These are phyloP conservation scores for Apaloderma vittatum DNA, from an alignment of 2,113 vertebrate species.

Conservation along the genomic window DNA sequence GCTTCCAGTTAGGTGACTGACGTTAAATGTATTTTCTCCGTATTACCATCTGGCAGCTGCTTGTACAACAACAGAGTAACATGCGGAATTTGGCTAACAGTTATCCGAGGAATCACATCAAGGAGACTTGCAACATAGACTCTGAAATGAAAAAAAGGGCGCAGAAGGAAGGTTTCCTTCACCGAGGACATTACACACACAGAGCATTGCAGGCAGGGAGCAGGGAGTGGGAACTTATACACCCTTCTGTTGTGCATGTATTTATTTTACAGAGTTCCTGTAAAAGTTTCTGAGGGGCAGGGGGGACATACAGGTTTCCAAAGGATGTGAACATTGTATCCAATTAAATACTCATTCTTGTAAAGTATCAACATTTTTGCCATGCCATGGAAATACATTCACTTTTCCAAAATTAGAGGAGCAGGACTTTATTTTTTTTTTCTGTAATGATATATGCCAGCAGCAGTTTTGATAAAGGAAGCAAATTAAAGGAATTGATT, in stretches of 20 bases:
- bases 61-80: slow-evolving; percentile 54
- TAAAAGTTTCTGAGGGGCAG: neutral
- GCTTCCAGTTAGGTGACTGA: slow-evolving; percentile 46
- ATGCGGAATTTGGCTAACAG: slow-evolving; percentile 29
- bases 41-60: slow-evolving; percentile 57
- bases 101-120: slow-evolving; percentile 1
- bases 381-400: neutral
- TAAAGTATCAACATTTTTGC: neutral
- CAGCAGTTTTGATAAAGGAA: neutral
- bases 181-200: neutral
- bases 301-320: neutral
- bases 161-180: neutral
- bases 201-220: neutral
- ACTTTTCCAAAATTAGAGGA: neutral
- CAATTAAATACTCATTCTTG: neutral
- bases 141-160: neutral
- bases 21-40: slow-evolving; percentile 1
- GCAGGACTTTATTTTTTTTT: neutral
- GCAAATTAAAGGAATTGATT: neutral
- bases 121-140: neutral
- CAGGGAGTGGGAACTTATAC: neutral
- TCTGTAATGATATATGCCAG: neutral
- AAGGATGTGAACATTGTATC: neutral
- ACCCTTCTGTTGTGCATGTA: neutral
- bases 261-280: neutral